Conservation (phyloP, 2,888 invertebrate genomes). For the Morpho achilles region DNA sequence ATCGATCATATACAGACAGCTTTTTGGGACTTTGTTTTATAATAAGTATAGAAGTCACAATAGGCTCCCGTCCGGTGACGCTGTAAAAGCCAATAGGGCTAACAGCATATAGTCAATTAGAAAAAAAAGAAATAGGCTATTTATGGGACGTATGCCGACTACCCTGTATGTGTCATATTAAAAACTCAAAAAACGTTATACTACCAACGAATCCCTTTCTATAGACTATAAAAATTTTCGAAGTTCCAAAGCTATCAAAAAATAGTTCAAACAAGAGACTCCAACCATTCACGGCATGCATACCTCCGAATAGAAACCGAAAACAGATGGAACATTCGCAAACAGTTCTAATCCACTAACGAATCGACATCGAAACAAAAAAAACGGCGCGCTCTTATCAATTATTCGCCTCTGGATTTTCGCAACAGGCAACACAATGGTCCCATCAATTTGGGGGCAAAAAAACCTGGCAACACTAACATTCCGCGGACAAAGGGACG, state of each 20-base stretch:
- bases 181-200: neutral
- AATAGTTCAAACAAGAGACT: slow-evolving; percentile 19
- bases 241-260: slow-evolving; percentile 14
- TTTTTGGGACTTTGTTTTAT: no score
- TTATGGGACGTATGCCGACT: no score
- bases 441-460: slow-evolving; percentile 52
- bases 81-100: no score
- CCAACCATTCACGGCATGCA: slow-evolving; percentile 8
- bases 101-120: no score
- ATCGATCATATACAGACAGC: no score
- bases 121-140: no score
- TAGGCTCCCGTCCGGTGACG: no score
- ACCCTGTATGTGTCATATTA: neutral
- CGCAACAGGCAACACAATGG: slow-evolving; percentile 67
- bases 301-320: slow-evolving; percentile 6
- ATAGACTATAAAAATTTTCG: slow-evolving; percentile 4
- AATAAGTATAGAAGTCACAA: no score
- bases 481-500: slow-evolving; percentile 50
- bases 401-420: slow-evolving; percentile 65
- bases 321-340: slow-evolving; percentile 9
- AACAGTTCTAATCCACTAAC: slow-evolving; percentile 56
- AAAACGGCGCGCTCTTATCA: slow-evolving; percentile 46
- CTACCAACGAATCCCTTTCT: neutral
- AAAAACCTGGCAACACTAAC: slow-evolving; percentile 63
- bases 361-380: slow-evolving; percentile 42